phyloP scores from a whole-genome alignment of 2,797 vertebrate genomes.

The Tauraco hartlaubi region DNA sequence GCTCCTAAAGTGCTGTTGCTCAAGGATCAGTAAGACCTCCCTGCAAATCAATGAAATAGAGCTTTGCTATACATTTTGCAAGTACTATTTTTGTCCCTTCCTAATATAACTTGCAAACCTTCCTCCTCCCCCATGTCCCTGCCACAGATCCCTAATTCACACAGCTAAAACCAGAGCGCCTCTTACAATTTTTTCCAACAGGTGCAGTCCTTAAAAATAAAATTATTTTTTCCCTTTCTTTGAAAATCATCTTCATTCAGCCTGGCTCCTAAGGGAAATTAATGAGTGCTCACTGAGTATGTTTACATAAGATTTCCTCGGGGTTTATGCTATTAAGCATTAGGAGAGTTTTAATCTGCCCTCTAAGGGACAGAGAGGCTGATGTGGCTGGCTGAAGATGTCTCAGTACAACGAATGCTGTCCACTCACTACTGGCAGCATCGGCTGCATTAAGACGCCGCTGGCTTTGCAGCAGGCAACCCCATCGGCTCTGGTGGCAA shows the following conservation, averaged over 20 bases:
- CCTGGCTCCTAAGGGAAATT: constrained; percentile 27
- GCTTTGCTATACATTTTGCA: not conserved
- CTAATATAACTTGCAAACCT: constrained; percentile 22
- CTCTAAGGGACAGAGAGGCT: not conserved
- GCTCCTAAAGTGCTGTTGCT: not conserved
- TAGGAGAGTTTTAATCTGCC: constrained; percentile 28
- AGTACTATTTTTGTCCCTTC: constrained; percentile 30
- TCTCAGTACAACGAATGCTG: not conserved
- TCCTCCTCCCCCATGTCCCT: not conserved
- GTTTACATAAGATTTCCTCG: constrained; percentile 30
- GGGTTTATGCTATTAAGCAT: constrained; percentile 24
- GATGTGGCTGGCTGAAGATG: not conserved
- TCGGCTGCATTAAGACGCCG: not conserved
- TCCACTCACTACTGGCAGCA: not conserved
- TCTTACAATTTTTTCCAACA: not conserved
- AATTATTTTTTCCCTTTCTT: constrained; percentile 23
- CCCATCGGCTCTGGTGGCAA: not conserved
- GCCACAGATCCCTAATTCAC: not conserved
- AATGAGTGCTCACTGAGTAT: not conserved
- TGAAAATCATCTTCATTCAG: constrained; percentile 18
- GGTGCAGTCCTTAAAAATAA: not conserved
- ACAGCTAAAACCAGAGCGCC: not conserved
- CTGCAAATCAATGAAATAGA: constrained; percentile 19
- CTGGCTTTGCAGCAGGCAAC: not conserved
- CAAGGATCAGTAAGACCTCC: not conserved